Evolutionary conservation across 2,888 invertebrate genomes (phyloP).

Genomic region (Acleris holmiana): DNA sequence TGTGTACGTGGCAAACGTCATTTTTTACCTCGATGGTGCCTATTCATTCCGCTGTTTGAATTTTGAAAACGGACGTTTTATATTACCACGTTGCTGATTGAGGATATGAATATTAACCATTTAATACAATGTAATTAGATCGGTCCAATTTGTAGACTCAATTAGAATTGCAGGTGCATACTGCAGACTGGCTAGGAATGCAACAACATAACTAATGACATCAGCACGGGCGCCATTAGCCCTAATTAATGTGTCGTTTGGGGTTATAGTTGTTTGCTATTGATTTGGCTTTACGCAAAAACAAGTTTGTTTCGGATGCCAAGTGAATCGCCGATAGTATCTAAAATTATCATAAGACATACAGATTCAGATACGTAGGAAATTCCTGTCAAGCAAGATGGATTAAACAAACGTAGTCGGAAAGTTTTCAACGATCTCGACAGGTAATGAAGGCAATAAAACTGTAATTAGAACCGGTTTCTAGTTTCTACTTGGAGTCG

Average conservation of each 20-base stretch:
- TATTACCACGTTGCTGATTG: no score
- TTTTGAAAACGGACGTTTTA: no score
- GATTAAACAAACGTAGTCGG: no score
- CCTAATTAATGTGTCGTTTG: background rate
- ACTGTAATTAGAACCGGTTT: no score
- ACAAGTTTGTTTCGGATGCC: conserved; percentile 1
- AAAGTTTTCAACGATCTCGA: no score
- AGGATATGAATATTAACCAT: background rate
- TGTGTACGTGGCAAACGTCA: no score
- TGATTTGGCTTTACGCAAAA: background rate
- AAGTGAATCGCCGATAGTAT: background rate
- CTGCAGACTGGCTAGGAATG: conserved; percentile 8
- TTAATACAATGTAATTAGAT: background rate
- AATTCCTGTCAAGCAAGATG: no score
- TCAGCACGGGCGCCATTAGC: background rate
- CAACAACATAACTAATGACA: conserved; percentile 10
- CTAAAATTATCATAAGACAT: background rate
- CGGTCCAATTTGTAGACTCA: background rate
- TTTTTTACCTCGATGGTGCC: no score
- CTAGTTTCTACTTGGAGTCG: no score
- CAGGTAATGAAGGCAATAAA: no score
- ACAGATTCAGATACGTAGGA: background rate
- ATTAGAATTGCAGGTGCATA: conserved; percentile 15
- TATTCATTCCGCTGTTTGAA: no score
- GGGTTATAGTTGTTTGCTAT: background rate